These are phyloP conservation scores for Adelphocoris suturalis DNA, from an alignment of 2,888 invertebrate genomes.

Conservation along the genomic window DNA sequence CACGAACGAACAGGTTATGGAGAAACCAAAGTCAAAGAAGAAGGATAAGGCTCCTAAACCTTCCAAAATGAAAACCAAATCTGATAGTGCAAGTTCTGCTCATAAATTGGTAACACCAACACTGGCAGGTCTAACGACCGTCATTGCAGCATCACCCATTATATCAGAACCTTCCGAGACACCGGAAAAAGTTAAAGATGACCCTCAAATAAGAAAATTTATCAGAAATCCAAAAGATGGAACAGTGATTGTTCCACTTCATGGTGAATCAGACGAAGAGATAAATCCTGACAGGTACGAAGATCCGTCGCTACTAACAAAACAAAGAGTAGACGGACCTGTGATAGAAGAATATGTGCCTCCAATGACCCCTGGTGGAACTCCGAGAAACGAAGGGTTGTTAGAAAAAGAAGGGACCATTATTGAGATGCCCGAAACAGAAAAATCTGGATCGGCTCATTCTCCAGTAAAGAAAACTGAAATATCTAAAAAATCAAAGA, in stretches of 20 bases:
- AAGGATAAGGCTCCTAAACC: slow-evolving; percentile 25
- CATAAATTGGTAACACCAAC: slow-evolving; percentile 51
- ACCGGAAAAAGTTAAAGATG: not conserved
- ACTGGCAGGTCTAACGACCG: slow-evolving; percentile 40
- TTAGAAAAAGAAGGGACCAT: slow-evolving; percentile 11
- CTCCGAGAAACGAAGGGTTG: not conserved
- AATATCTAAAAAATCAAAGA: slow-evolving; percentile 20
- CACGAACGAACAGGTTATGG: slow-evolving; percentile 5
- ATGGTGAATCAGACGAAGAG: slow-evolving; percentile 75
- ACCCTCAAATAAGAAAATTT: slow-evolving; percentile 57
- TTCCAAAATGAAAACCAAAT: slow-evolving; percentile 41
- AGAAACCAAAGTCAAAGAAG: not conserved
- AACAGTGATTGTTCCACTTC: slow-evolving; percentile 75
- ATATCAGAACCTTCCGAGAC: slow-evolving; percentile 26
- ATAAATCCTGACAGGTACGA: slow-evolving; percentile 72
- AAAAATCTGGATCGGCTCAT: not conserved
- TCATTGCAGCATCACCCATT: slow-evolving; percentile 50
- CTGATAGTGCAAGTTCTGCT: not conserved
- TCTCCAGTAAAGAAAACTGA: not conserved
- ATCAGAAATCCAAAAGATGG: slow-evolving; percentile 73
- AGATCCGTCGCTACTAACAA: slow-evolving; percentile 51
- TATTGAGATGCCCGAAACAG: not conserved
- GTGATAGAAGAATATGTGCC: slow-evolving; percentile 43
- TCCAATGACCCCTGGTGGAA: not conserved
- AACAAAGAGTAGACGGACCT: slow-evolving; percentile 49